Percentiles rank a stretch among this genome's conserved stretches.
Evolutionary conservation across 2,797 vertebrate species (phyloP).

Genomic region (Pagetopsis macropterus): DNA sequence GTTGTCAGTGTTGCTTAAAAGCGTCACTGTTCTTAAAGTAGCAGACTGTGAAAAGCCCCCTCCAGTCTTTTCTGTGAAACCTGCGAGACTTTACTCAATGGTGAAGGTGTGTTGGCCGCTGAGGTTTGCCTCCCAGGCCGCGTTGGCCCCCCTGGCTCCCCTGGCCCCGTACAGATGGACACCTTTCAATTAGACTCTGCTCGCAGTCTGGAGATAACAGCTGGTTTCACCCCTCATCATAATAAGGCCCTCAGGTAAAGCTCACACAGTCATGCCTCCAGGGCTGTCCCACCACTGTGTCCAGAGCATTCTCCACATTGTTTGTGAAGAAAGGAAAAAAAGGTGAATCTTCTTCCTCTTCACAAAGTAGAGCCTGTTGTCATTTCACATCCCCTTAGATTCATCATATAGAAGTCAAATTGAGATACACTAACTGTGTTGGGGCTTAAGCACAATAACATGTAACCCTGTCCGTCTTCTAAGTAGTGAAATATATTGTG

Average conservation of each 20-base stretch:
- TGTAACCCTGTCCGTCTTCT: slow-evolving; percentile 9
- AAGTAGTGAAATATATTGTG: neutral
- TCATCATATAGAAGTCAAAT: slow-evolving; percentile 23
- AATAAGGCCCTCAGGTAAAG: slow-evolving; percentile 70
- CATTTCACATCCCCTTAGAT: slow-evolving; percentile 24
- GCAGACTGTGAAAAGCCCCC: slow-evolving; percentile 6
- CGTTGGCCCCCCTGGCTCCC: slow-evolving; percentile 19
- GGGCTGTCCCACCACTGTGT: slow-evolving; percentile 74
- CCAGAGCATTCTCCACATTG: slow-evolving; percentile 77
- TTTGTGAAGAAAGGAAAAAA: slow-evolving; percentile 30
- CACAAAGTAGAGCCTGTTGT: slow-evolving; percentile 21
- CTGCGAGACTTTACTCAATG: slow-evolving; percentile 15
- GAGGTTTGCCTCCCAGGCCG: slow-evolving; percentile 6
- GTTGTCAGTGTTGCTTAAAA: neutral
- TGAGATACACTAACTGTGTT: slow-evolving; percentile 17
- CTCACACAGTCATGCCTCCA: slow-evolving; percentile 68
- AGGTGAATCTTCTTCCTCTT: slow-evolving; percentile 24
- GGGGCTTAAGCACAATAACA: neutral
- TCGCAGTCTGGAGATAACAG: slow-evolving; percentile 79
- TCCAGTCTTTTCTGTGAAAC: slow-evolving; percentile 24
- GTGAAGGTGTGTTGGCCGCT: slow-evolving; percentile 29
- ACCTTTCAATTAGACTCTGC: slow-evolving; percentile 82
- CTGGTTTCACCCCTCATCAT: slow-evolving; percentile 77
- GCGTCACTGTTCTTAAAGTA: slow-evolving; percentile 13
- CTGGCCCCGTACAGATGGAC: slow-evolving; percentile 49